These are phyloP conservation scores for Luehdorfia chinensis DNA, from an alignment of 1,140 invertebrate species.

Conservation along the genomic window DNA sequence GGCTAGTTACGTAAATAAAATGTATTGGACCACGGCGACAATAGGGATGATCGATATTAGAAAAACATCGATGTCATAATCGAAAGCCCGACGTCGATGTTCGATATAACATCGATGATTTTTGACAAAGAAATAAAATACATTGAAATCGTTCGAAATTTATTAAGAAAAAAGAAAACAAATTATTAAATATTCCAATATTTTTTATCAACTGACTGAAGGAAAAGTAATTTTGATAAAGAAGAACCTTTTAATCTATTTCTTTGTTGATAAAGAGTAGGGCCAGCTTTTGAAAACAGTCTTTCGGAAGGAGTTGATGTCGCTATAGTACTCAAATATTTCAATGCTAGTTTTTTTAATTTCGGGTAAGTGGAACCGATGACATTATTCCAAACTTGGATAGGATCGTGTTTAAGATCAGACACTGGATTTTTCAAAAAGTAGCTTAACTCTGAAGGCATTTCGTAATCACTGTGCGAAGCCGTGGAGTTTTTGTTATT, in stretches of 20 bases:
- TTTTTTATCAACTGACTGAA: conserved; percentile 26
- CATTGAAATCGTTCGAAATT: conserved; percentile 20
- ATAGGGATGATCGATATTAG: conserved; percentile 12
- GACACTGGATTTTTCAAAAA: conserved; percentile 17
- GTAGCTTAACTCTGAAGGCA: conserved; percentile 17
- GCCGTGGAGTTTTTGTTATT: conserved; percentile 21
- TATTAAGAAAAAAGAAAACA: not conserved
- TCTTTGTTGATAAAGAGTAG: conserved; percentile 24
- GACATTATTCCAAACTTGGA: conserved; percentile 31
- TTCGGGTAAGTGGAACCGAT: conserved; percentile 26
- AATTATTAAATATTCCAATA: not conserved
- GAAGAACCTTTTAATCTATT: conserved; percentile 24
- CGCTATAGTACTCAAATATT: conserved; percentile 24
- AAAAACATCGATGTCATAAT: conserved; percentile 19
- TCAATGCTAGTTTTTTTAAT: conserved; percentile 20
- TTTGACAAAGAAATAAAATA: conserved; percentile 26
- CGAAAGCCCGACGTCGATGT: conserved; percentile 24
- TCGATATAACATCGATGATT: conserved; percentile 27
- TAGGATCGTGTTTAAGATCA: conserved; percentile 29
- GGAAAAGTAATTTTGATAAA: conserved; percentile 28
- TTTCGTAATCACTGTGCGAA: conserved; percentile 3
- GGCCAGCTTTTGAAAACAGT: conserved; percentile 29
- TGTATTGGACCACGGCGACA: not conserved
- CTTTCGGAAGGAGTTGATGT: conserved; percentile 26
- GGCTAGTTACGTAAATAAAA: conserved; percentile 2